Evolutionary conservation across 2,888 invertebrate genomes (phyloP), one percentile per base, ranked within the genome.

Genomic region (Palloptera scutellata): DNA sequence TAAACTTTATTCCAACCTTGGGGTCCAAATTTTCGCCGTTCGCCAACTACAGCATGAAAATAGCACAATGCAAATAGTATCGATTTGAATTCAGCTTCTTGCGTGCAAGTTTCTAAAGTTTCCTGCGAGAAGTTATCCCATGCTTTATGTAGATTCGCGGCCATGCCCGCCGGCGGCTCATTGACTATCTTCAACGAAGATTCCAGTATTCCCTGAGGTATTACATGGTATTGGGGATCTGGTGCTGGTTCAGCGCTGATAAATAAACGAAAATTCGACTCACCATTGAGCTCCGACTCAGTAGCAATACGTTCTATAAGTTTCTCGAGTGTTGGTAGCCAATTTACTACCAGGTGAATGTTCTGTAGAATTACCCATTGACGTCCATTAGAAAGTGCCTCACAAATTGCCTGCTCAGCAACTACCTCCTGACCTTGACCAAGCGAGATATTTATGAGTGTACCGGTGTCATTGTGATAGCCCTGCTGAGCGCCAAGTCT

Each of bases 171-270:
- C 0, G 97, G 97, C 0, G 97, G 96, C 84, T 98, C 97, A 79
- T 97, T 97, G 1, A 97, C 97, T 70, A 98, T 96, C 86, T 98
- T 98, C 77, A 97, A 93, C 0, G 96, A 93, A 0, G 95, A 92
- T 83, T 98, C 97, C 57, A 98, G 85, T 75, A 98, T 93, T 51
- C 97, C 97, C 86, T 96, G 92, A 0, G 90, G 91, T 70, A 91
- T 89, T 8, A 90, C 88, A 74, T 90, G 89, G 72, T 87, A 88
- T 30, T 86, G 86, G 0, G 95, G 89, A 81, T 91, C 89, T 0
- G 89, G 86, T 0, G 93, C 91, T 0, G 97, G 95, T 80, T 98
- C 97, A 1, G 97, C 97, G 79, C 95, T 96, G 72, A 98, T 88
- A 79, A 91, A 97, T 62, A 98, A 86, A 66, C 91, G 88, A 72